Evolutionary conservation across 2,888 invertebrate genomes (phyloP).

Genomic region (Molorchus minor): DNA sequence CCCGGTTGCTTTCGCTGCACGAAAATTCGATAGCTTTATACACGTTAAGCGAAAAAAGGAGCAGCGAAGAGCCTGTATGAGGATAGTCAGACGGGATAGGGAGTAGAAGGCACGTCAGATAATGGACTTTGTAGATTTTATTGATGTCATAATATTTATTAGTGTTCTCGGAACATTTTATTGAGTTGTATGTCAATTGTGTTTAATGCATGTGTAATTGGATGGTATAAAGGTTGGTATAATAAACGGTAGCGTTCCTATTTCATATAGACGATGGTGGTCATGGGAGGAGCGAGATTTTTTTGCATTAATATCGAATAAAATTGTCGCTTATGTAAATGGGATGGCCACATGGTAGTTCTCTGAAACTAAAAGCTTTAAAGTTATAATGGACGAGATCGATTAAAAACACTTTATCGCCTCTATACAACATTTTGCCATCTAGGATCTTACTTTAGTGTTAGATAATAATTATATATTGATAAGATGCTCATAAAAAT

Average conservation of each 20-base stretch:
- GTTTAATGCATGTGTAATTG: conserved; percentile 25
- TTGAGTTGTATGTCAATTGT: conserved; percentile 22
- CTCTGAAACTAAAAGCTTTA: too few species aligned
- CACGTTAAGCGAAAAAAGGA: background rate
- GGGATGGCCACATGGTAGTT: too few species aligned
- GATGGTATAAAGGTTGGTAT: conserved; percentile 17
- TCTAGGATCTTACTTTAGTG: too few species aligned
- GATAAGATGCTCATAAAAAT: too few species aligned
- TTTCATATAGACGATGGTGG: conserved; percentile 19
- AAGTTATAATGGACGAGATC: too few species aligned
- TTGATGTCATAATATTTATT: conserved; percentile 25
- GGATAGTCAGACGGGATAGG: background rate
- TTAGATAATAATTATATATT: too few species aligned
- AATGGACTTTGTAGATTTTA: conserved; percentile 17
- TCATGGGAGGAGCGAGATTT: too few species aligned
- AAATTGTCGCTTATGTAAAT: too few species aligned
- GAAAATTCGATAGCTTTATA: background rate
- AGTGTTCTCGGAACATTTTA: conserved; percentile 25
- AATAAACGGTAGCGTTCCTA: conserved; percentile 8
- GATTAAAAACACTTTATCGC: too few species aligned
- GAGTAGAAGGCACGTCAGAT: conserved; percentile 13
- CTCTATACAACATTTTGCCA: too few species aligned
- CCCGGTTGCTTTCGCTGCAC: conserved; percentile 10
- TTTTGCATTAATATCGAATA: conserved; percentile 14
- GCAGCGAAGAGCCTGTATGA: background rate